Evolutionary conservation across 2,797 vertebrate species (phyloP).

Genomic region (Pseudomugil tenellus): DNA sequence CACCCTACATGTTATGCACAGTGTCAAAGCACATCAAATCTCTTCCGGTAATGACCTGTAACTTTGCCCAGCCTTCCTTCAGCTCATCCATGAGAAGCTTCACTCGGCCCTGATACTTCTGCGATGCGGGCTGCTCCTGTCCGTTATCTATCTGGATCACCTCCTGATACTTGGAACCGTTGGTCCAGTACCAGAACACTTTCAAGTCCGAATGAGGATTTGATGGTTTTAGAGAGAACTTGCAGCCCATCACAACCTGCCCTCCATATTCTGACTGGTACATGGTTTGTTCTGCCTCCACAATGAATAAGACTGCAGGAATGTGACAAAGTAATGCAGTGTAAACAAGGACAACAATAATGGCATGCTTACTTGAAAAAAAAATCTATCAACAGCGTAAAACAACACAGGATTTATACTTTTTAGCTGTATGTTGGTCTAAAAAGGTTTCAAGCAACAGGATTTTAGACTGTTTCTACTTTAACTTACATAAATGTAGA

Average conservation of each 20-base stretch:
- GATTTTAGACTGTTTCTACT: background rate
- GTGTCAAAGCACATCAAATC: background rate
- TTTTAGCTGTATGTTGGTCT: background rate
- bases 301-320: constrained; percentile 84
- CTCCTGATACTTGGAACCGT: background rate
- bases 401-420: no score
- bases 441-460: background rate
- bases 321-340: constrained; percentile 8
- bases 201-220: constrained; percentile 57
- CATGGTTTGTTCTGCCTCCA: constrained; percentile 74
- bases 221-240: constrained; percentile 77
- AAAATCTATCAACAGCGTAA: no score
- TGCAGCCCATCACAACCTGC: constrained; percentile 87
- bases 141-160: constrained; percentile 77
- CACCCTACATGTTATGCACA: background rate
- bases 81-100: constrained; percentile 81
- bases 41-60: constrained; percentile 76
- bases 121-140: constrained; percentile 52
- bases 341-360: background rate
- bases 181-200: constrained; percentile 80
- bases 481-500: constrained; percentile 2
- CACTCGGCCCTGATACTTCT: constrained; percentile 77
- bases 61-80: constrained; percentile 76
- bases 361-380: background rate
- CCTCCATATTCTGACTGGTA: constrained; percentile 79